Conservation (phyloP, 2,113 vertebrate species). For the Grammomys dolichurus region DNA sequence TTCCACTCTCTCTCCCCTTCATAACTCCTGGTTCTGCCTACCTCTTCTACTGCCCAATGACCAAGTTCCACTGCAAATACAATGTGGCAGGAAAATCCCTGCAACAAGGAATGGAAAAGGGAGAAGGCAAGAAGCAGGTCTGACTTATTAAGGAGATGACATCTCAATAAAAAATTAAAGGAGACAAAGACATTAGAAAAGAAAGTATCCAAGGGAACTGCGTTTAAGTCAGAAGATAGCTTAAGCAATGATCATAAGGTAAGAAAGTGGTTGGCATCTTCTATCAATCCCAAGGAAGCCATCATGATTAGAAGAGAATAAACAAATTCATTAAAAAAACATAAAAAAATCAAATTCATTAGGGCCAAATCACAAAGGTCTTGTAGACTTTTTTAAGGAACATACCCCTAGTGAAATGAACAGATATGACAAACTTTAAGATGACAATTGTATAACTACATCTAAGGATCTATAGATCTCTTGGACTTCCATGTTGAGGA, state of each 20-base stretch:
- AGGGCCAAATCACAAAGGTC: background rate
- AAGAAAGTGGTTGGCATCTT: background rate
- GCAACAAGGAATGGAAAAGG: background rate
- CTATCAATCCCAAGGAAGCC: background rate
- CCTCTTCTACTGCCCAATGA: too few relatives aligned
- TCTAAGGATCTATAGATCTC: background rate
- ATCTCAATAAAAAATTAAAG: constrained; percentile 20
- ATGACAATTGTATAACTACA: background rate
- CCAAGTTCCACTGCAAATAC: too few relatives aligned
- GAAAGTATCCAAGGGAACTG: background rate
- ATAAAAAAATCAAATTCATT: background rate
- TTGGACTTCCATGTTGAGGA: background rate
- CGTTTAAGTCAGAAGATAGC: background rate
- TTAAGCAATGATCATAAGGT: background rate
- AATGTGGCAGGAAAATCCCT: too few relatives aligned
- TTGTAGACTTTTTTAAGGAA: background rate
- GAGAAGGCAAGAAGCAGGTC: background rate
- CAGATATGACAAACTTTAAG: background rate
- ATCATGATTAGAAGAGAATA: background rate
- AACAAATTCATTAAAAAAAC: background rate
- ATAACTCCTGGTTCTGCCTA: too few relatives aligned
- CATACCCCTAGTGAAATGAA: background rate
- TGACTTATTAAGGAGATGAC: background rate
- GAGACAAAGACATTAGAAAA: background rate
- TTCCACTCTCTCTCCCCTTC: too few relatives aligned